Evolutionary conservation across 1,140 invertebrate genomes (phyloP).

Genomic region (Drosophila parvula): DNA sequence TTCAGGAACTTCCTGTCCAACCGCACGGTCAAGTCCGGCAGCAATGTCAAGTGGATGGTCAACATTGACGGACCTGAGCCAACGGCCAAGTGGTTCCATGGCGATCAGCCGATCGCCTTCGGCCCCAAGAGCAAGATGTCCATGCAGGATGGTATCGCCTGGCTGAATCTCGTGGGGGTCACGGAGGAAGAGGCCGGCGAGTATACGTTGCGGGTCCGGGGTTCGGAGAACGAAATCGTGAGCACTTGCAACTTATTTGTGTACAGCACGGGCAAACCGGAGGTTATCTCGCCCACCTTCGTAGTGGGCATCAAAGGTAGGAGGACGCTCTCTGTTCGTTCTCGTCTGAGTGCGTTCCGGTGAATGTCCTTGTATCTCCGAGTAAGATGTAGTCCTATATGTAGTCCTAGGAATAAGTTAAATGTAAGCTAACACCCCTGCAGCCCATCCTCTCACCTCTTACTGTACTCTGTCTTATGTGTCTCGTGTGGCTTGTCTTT

Average conservation of each 20-base stretch:
- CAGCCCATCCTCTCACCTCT: neutral
- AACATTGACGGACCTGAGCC: constrained; percentile 90
- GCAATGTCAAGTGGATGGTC: constrained; percentile 89
- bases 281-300: constrained; percentile 73
- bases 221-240: constrained; percentile 84
- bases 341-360: constrained; percentile 36
- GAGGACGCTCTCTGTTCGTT: constrained; percentile 7
- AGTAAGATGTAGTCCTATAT: constrained; percentile 19
- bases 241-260: constrained; percentile 81
- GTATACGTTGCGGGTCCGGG: constrained; percentile 87
- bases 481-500: constrained; percentile 50
- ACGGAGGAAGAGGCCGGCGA: constrained; percentile 86
- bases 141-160: constrained; percentile 87
- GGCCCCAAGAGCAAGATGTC: constrained; percentile 84
- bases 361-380: constrained; percentile 37
- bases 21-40: constrained; percentile 87
- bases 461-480: constrained; percentile 58
- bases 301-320: constrained; percentile 83
- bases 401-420: constrained; percentile 26
- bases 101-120: constrained; percentile 84
- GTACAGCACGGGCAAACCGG: constrained; percentile 70
- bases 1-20: constrained; percentile 90
- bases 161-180: constrained; percentile 87
- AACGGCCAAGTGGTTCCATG: constrained; percentile 90
- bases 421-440: constrained; percentile 31